A percentile compares a stretch with the other conserved stretches of the same genome.
These are phyloP conservation scores for Lithophane semibrunnea DNA, from an alignment of 2,888 invertebrate species.

Conservation along the genomic window DNA sequence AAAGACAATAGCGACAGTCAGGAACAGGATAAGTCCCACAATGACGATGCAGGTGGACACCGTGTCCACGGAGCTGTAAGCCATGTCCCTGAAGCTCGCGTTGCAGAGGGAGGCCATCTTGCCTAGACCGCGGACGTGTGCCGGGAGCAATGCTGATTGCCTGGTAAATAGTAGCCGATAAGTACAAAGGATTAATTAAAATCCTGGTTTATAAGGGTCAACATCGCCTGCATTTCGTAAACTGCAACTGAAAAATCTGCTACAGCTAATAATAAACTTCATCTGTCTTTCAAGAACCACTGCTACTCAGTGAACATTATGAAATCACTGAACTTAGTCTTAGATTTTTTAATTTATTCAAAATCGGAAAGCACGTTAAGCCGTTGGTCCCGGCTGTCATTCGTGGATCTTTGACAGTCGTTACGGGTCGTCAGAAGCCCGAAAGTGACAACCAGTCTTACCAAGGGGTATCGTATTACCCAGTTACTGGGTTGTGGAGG, in stretches of 20 bases:
- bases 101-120: slow-evolving; percentile 93
- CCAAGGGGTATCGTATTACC: too few relatives aligned
- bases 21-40: slow-evolving; percentile 94
- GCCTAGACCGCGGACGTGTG: slow-evolving; percentile 94
- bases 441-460: too few relatives aligned
- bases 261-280: not conserved
- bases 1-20: slow-evolving; percentile 95
- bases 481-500: too few relatives aligned
- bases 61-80: slow-evolving; percentile 95
- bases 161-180: slow-evolving; percentile 68
- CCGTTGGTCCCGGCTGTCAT: too few relatives aligned
- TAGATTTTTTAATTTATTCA: too few relatives aligned
- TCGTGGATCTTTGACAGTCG: too few relatives aligned
- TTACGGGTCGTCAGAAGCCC: too few relatives aligned
- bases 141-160: slow-evolving; percentile 93
- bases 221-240: slow-evolving; percentile 1
- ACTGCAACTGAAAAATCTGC: not conserved
- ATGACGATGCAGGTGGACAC: slow-evolving; percentile 97
- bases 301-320: not conserved
- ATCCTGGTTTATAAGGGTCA: not conserved
- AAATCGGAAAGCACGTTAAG: too few relatives aligned
- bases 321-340: not conserved
- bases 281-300: not conserved
- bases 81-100: slow-evolving; percentile 90
- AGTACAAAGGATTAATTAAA: not conserved